Base-by-base conservation (phyloP, 1,140 invertebrate genomes). In the Macrobrachium rosenbergii region DNA sequence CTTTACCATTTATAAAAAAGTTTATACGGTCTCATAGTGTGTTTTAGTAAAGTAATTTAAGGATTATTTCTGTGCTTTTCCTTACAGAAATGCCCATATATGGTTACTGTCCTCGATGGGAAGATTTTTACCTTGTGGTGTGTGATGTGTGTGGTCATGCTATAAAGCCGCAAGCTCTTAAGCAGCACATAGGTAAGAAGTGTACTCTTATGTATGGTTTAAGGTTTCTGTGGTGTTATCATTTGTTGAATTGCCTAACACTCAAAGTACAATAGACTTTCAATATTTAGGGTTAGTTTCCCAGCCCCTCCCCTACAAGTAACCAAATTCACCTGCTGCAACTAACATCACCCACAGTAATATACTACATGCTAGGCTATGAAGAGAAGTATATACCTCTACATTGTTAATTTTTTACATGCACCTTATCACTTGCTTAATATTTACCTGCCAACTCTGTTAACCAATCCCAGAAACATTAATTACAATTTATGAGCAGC, bases 51-150 rank as follows among this genome's bases (percentile, higher is more conserved):
- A 52, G 52, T 10, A 52, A 52, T 52, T 8, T 8, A 52, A 52
- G 12, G 12, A 52, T 52, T 10, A 52, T 52, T 52, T 52, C 52
- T 52, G 52, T 52, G 52, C 43, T 83, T 19, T 67, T 90, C 67
- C 77, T 91, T 92, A 73, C 92, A 93, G 93, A 94, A 91, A 93
- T 93, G 92, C 84, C 89, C 82, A 90, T 93, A 63, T 93, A 92
- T 92, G 93, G 93, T 23, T 90, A 92, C 52, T 93, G 93, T 91
- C 93, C 93, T 78, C 92, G 92, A 43, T 91, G 91, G 89, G 93
- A 93, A 91, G 92, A 93, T 83, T 93, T 93, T 90, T 93, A 92
- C 88, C 90, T 94, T 62, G 92, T 93, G 78, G 91, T 93, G 37
- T 94, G 93, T 92, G 92, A 93, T 89, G 90, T 91, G 62, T 94